Conservation (phyloP, 2,797 vertebrate species). For the Sylvilagus floridanus region DNA sequence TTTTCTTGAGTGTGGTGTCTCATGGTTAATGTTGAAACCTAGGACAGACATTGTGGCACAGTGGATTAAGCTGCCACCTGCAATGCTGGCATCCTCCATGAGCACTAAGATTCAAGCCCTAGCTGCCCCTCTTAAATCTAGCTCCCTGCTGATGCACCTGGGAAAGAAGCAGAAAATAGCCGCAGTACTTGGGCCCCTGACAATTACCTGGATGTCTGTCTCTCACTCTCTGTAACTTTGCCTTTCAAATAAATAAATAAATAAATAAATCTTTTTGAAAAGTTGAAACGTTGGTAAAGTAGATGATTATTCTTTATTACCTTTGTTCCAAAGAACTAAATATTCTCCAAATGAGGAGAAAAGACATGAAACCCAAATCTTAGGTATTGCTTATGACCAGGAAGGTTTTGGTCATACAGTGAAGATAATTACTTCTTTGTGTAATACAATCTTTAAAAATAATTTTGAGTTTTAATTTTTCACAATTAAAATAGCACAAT, state of each 20-base stretch:
- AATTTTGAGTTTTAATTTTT: constrained; percentile 47
- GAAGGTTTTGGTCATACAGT: neutral
- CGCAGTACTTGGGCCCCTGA: too few relatives aligned
- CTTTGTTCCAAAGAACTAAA: neutral
- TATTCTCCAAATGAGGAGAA: neutral
- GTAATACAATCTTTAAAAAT: constrained; percentile 55
- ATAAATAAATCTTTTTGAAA: too few relatives aligned
- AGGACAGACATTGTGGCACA: too few relatives aligned
- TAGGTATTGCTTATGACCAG: neutral
- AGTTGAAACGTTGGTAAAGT: neutral
- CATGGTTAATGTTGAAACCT: neutral
- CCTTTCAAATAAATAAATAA: too few relatives aligned
- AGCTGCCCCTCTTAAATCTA: too few relatives aligned
- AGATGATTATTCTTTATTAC: neutral
- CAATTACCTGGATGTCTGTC: too few relatives aligned
- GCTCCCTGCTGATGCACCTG: too few relatives aligned
- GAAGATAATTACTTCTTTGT: neutral
- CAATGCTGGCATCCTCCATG: too few relatives aligned
- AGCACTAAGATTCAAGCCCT: too few relatives aligned
- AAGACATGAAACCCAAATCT: neutral
- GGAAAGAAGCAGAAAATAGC: too few relatives aligned
- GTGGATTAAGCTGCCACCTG: too few relatives aligned
- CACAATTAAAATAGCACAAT: constrained; percentile 63
- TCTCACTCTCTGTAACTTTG: too few relatives aligned
- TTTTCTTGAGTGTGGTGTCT: neutral